phyloP scores from a whole-genome alignment of 2,113 vertebrate genomes.

The Anhinga anhinga region DNA sequence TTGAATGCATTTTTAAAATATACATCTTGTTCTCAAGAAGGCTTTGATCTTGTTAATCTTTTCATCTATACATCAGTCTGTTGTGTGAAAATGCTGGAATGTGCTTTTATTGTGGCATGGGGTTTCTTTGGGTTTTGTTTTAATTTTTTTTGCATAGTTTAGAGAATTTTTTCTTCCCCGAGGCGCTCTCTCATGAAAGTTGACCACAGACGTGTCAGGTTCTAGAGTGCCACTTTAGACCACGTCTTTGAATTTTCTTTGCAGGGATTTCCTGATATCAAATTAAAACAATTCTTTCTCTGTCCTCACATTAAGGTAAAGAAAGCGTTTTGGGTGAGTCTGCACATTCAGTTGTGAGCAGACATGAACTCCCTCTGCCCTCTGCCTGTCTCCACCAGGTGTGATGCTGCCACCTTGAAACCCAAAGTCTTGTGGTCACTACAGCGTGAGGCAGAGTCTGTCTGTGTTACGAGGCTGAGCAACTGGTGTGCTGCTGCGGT shows the following conservation, averaged over 20 bases:
- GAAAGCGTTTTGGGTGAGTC: not conserved
- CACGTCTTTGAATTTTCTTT: constrained; percentile 48
- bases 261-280: constrained; percentile 9
- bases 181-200: constrained; percentile 46
- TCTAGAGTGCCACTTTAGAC: constrained; percentile 19
- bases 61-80: constrained; percentile 49
- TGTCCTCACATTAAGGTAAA: not conserved
- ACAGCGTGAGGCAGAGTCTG: not conserved
- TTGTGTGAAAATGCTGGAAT: constrained; percentile 28
- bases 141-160: constrained; percentile 15
- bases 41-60: constrained; percentile 63
- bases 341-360: not conserved
- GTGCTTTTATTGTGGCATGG: constrained; percentile 5
- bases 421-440: not conserved
- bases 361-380: not conserved
- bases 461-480: not conserved
- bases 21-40: constrained; percentile 26
- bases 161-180: constrained; percentile 11
- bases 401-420: not conserved
- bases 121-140: constrained; percentile 6
- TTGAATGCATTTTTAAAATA: not conserved
- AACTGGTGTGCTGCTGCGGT: not conserved
- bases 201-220: constrained; percentile 10
- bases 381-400: not conserved
- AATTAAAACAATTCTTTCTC: not conserved